Percentiles rank a stretch among this genome's conserved stretches.
Evolutionary conservation across 2,888 invertebrate species (phyloP).

Genomic region (Steinernema scapterisci): DNA sequence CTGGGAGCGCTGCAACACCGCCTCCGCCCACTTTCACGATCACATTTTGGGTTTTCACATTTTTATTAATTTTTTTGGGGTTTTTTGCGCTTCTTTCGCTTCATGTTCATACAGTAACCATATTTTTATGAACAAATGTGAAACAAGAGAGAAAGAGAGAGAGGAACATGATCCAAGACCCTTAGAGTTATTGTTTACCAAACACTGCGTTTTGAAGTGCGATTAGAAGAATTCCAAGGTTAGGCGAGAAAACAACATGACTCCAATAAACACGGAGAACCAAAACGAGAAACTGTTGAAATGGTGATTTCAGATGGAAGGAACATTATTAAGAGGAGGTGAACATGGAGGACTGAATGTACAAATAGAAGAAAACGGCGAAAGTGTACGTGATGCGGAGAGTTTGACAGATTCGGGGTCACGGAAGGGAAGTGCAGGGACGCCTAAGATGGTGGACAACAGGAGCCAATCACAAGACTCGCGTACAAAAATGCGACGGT

Average conservation of each 20-base stretch:
- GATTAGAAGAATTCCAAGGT: not conserved
- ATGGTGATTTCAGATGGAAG: too few species aligned
- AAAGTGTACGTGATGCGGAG: not conserved
- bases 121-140: too few species aligned
- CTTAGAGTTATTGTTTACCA: not conserved
- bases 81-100: too few species aligned
- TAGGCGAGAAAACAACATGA: not conserved
- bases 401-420: not conserved
- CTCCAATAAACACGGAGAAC: too few species aligned
- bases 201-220: not conserved
- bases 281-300: too few species aligned
- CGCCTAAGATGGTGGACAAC: not conserved
- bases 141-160: too few species aligned
- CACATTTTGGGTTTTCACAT: not conserved
- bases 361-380: not conserved
- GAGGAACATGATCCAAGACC: not conserved
- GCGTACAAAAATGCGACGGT: slow-evolving; percentile 11
- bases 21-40: slow-evolving; percentile 15
- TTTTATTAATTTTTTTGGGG: too few species aligned
- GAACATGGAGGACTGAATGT: too few species aligned
- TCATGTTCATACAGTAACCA: too few species aligned
- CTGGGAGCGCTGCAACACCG: not conserved
- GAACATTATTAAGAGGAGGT: too few species aligned
- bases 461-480: slow-evolving; percentile 18
- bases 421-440: not conserved